phyloP scores from a whole-genome alignment of 1,140 invertebrate genomes.

The Drosophila murphyi region DNA sequence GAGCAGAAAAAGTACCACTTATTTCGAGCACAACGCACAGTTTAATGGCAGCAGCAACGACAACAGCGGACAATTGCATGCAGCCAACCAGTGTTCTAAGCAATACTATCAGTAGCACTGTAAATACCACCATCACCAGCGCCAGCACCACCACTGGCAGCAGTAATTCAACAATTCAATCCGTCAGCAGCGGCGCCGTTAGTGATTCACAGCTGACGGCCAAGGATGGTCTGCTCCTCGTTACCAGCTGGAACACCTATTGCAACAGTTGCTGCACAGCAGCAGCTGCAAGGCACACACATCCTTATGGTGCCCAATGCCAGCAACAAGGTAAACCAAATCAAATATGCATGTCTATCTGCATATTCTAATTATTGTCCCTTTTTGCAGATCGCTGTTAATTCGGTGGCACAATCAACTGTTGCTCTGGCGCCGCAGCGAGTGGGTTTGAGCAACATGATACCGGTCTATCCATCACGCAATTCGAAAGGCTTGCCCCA shows the following conservation, averaged over 20 bases:
- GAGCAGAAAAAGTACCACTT: too few relatives aligned
- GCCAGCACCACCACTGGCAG: background rate
- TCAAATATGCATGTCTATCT: too few relatives aligned
- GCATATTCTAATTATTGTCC: background rate
- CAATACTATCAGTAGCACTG: background rate
- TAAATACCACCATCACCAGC: background rate
- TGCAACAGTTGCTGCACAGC: background rate
- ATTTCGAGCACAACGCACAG: too few relatives aligned
- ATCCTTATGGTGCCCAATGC: background rate
- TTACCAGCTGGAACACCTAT: background rate
- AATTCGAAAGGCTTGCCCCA: background rate
- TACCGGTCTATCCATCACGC: background rate
- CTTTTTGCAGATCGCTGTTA: background rate
- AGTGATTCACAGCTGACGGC: constrained; percentile 6
- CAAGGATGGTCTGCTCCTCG: too few relatives aligned
- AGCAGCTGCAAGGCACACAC: background rate
- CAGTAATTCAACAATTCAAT: constrained; percentile 1
- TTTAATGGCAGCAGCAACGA: too few relatives aligned
- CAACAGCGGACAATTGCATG: background rate
- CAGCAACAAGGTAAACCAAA: constrained; percentile 7
- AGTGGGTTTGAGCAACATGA: too few relatives aligned
- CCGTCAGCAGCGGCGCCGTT: background rate
- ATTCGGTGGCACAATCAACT: background rate
- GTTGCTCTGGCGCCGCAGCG: background rate
- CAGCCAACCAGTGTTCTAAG: background rate